A percentile compares a stretch with the other conserved stretches of the same genome.
phyloP scores from a whole-genome alignment of 2,113 vertebrate genomes.

The Stigmatopora argus region DNA sequence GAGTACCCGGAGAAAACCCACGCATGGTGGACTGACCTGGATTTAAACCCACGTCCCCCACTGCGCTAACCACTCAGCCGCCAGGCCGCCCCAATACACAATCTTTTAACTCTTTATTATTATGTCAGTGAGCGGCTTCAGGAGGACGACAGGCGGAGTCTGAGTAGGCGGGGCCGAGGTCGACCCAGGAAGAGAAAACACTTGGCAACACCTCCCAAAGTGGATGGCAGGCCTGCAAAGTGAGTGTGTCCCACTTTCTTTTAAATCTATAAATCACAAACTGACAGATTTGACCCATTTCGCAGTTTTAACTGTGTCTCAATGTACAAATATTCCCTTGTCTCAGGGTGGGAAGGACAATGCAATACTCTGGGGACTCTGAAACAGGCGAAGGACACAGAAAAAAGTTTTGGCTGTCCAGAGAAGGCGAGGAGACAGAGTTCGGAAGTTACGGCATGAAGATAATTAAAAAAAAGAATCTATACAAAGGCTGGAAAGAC shows the following conservation, averaged over 20 bases:
- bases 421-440: slow-evolving; percentile 77
- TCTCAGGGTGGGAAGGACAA: slow-evolving; percentile 78
- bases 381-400: slow-evolving; percentile 81
- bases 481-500: slow-evolving; percentile 82
- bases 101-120: not conserved
- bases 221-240: slow-evolving; percentile 85
- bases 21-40: too few species aligned
- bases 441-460: slow-evolving; percentile 48
- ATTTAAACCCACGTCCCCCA: too few species aligned
- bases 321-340: not conserved
- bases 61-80: too few species aligned
- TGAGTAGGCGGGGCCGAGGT: slow-evolving; percentile 86
- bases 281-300: not conserved
- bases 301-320: not conserved
- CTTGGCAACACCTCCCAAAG: slow-evolving; percentile 79
- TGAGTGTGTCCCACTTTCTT: slow-evolving; percentile 55
- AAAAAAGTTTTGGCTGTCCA: slow-evolving; percentile 78
- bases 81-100: slow-evolving; percentile 57
- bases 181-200: slow-evolving; percentile 94
- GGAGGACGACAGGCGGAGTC: slow-evolving; percentile 88
- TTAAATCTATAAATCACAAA: not conserved
- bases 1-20: too few species aligned
- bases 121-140: slow-evolving; percentile 63
- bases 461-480: slow-evolving; percentile 72
- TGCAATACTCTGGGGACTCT: slow-evolving; percentile 84